Evolutionary conservation across 2,797 vertebrate species (phyloP).

Genomic region (Intellagama lesueurii): DNA sequence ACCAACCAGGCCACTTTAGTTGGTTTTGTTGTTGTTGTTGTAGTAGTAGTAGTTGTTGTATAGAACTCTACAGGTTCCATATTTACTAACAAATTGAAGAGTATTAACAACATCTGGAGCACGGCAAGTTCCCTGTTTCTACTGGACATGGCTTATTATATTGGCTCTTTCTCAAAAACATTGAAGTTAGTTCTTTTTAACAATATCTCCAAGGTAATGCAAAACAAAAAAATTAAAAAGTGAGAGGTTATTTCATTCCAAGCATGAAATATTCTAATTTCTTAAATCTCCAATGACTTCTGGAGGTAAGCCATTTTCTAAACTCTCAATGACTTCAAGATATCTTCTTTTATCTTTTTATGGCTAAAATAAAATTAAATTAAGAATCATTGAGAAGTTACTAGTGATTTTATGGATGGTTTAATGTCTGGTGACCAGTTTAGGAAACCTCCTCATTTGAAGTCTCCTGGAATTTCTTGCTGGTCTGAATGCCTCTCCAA

Average conservation of each 20-base stretch:
- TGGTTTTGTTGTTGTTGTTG: not conserved
- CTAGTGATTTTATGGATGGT: not conserved
- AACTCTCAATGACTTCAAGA: not conserved
- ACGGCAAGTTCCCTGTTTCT: no score
- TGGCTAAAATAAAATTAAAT: not conserved
- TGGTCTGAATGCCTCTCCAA: not conserved
- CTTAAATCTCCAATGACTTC: not conserved
- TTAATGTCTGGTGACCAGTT: not conserved
- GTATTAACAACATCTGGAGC: no score
- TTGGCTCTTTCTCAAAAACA: not conserved
- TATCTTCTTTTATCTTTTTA: not conserved
- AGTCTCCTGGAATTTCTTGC: not conserved
- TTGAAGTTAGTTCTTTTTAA: not conserved
- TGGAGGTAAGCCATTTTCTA: not conserved
- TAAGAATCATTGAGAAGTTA: not conserved
- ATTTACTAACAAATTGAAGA: no score
- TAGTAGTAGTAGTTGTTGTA: not conserved
- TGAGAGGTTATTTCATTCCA: not conserved
- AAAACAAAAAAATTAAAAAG: not conserved
- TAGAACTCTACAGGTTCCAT: no score
- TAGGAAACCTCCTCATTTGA: not conserved
- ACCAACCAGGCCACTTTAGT: not conserved
- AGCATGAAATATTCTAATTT: no score
- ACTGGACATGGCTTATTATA: no score
- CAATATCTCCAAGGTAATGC: not conserved